Conservation (phyloP, 2,113 vertebrate species). For the Haemorhous mexicanus region DNA sequence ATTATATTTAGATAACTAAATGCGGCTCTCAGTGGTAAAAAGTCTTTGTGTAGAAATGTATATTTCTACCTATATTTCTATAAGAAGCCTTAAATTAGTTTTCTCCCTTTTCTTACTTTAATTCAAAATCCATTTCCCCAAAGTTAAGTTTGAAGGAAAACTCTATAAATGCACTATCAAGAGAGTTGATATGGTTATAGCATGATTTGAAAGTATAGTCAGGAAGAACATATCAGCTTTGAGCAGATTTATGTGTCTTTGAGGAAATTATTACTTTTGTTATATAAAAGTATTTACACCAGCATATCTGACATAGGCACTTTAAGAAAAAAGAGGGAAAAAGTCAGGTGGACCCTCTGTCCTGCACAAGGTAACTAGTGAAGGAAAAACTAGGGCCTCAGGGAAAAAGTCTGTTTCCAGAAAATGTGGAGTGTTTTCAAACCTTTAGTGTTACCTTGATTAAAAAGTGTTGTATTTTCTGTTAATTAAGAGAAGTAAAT, state of each 20-base stretch:
- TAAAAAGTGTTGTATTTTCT: neutral
- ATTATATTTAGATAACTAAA: neutral
- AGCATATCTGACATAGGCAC: constrained; percentile 10
- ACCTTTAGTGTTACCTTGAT: neutral
- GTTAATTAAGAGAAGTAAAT: neutral
- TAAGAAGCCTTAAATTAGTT: neutral
- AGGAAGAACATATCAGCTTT: neutral
- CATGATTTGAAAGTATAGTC: neutral
- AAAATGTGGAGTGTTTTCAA: neutral
- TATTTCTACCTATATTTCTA: neutral
- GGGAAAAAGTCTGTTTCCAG: neutral
- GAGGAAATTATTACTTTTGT: neutral
- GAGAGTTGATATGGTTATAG: neutral
- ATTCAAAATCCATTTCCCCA: neutral
- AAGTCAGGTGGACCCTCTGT: neutral
- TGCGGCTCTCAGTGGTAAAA: neutral
- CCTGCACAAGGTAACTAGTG: neutral
- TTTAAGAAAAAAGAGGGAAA: neutral
- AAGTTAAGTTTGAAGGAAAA: neutral
- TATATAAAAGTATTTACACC: neutral
- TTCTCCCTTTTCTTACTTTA: neutral
- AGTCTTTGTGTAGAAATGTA: neutral
- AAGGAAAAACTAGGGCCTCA: neutral
- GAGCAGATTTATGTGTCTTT: neutral
- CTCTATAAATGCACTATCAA: neutral